Evolutionary conservation across 2,888 invertebrate genomes (phyloP).

Genomic region (Neelides folsomi): DNA sequence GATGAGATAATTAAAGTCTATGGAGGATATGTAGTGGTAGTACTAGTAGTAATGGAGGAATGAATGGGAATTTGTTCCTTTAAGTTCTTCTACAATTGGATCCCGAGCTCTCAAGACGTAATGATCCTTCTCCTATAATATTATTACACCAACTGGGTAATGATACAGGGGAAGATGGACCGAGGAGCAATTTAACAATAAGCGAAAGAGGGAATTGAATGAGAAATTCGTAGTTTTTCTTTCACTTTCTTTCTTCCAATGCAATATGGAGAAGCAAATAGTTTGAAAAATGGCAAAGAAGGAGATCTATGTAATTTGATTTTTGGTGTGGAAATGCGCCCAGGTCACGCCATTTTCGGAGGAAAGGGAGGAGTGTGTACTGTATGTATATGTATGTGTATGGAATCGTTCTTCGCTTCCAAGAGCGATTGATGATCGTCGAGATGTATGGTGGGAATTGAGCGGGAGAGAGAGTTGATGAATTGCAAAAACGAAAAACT

Average conservation of each 20-base stretch:
- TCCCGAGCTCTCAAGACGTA: slow-evolving; percentile 5
- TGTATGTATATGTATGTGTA: not conserved
- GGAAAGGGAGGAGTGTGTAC: not conserved
- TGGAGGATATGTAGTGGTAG: no score
- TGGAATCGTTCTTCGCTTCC: not conserved
- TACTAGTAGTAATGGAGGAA: not conserved
- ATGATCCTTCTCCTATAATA: slow-evolving; percentile 9
- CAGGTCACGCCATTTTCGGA: slow-evolving; percentile 32
- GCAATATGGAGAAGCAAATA: slow-evolving; percentile 5
- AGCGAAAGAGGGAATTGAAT: slow-evolving; percentile 8
- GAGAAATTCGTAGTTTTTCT: slow-evolving; percentile 1
- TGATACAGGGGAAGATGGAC: not conserved
- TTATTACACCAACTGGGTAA: slow-evolving; percentile 1
- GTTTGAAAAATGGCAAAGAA: slow-evolving; percentile 26
- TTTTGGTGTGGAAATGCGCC: slow-evolving; percentile 31
- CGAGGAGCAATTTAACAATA: slow-evolving; percentile 3
- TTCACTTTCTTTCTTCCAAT: not conserved
- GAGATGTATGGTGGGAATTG: slow-evolving; percentile 34
- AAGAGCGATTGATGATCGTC: slow-evolving; percentile 30
- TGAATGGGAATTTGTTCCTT: slow-evolving; percentile 5
- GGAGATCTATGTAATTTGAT: slow-evolving; percentile 32
- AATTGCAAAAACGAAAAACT: slow-evolving; percentile 34
- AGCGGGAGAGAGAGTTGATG: slow-evolving; percentile 32
- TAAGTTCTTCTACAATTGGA: not conserved
- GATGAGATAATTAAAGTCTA: no score